Evolutionary conservation across 2,888 invertebrate genomes (phyloP), one percentile per base, ranked within the genome.

Genomic region (Himalopsyche tibetana): DNA sequence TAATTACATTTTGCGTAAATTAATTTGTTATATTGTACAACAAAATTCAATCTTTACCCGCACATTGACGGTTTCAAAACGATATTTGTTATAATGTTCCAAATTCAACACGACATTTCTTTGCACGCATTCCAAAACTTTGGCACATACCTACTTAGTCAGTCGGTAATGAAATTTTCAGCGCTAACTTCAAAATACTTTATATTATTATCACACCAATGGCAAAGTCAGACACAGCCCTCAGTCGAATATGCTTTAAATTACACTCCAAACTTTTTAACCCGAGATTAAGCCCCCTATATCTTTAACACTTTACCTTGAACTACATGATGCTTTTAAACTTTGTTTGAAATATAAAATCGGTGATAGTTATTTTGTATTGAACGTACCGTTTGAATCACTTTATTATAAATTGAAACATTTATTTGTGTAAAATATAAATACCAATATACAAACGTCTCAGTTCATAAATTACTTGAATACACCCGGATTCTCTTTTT

Each of bases 191-290:
- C 63, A 63, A 63, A 63, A 19, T 63, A 63, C 19, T 63, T 63
- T 19, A 63, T 63, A n/a, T 56, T 51, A 51, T 19, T 63, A 63
- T 63, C 19, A 63, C 63, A 63, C 63, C 19, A 63, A 2, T 63
- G 63, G 19, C 8, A 63, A 63, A 63, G 19, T 63, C 19, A 19
- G 63, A 19, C 19, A 63, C 9, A 63, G 19, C 63, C 19, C 19
- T 63, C 8, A 63, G 28, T 19, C 63, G 63, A 63, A 63, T 63
- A 63, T 63, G 6, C 63, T 63, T 63, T 63, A 63, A 63, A 63
- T 19, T 63, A 19, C 63, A 19, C 28, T 11, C 63, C 6, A 63
- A 63, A 63, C 63, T 19, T 63, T 63, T 63, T 63, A 28, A 8
- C 63, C 5, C 8, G 2, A 63, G 28, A 63, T 63, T 63, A 63